A percentile compares a stretch with the other conserved stretches of the same genome.
Conservation (phyloP, 2,888 invertebrate genomes). For the Papilio demoleus region DNA sequence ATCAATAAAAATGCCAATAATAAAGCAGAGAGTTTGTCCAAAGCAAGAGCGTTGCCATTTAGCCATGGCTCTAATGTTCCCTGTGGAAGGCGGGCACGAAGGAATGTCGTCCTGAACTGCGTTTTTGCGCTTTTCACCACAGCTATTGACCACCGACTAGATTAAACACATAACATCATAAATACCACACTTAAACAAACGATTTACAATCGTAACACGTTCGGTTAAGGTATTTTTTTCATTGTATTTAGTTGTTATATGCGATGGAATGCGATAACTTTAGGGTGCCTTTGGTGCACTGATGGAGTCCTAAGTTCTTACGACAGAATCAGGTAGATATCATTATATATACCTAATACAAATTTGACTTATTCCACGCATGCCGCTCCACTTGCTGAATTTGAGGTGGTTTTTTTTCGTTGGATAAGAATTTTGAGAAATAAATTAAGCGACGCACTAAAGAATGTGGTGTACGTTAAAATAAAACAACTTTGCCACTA, state of each 20-base stretch:
- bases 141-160: slow-evolving; percentile 66
- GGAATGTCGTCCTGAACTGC: slow-evolving; percentile 74
- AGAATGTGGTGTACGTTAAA: too few relatives aligned
- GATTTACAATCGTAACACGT: slow-evolving; percentile 31
- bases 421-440: not conserved
- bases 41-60: slow-evolving; percentile 56
- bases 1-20: slow-evolving; percentile 47
- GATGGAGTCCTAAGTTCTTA: slow-evolving; percentile 54
- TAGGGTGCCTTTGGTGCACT: slow-evolving; percentile 48
- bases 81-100: slow-evolving; percentile 55
- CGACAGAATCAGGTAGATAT: slow-evolving; percentile 52
- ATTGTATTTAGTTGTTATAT: not conserved
- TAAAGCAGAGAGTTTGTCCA: slow-evolving; percentile 47
- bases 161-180: slow-evolving; percentile 40
- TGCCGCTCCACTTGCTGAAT: not conserved
- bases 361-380: slow-evolving; percentile 35
- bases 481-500: too few relatives aligned
- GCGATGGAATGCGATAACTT: not conserved
- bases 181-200: slow-evolving; percentile 10
- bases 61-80: slow-evolving; percentile 62
- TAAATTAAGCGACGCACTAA: not conserved
- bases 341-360: slow-evolving; percentile 26
- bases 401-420: not conserved
- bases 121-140: slow-evolving; percentile 73
- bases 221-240: slow-evolving; percentile 40